Evolutionary conservation across 2,888 invertebrate species (phyloP).

Genomic region (Scaptomyza caliginosa): DNA sequence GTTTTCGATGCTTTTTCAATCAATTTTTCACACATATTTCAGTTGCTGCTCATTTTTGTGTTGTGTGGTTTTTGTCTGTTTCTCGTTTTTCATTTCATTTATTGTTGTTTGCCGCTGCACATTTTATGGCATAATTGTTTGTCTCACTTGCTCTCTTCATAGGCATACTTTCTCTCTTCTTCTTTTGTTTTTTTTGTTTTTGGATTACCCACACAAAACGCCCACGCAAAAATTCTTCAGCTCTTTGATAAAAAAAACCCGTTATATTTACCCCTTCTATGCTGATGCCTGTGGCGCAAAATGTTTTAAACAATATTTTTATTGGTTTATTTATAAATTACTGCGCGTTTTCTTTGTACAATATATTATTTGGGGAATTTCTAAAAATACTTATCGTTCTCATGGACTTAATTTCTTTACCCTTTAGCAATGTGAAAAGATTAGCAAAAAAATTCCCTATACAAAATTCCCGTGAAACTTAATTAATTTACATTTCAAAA

Average conservation of each 20-base stretch:
- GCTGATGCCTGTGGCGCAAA: slow-evolving; percentile 21
- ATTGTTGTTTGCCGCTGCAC: slow-evolving; percentile 29
- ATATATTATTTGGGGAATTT: slow-evolving; percentile 14
- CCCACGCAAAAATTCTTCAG: slow-evolving; percentile 71
- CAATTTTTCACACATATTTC: slow-evolving; percentile 51
- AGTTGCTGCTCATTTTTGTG: slow-evolving; percentile 37
- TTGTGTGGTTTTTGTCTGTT: slow-evolving; percentile 12
- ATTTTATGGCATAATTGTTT: slow-evolving; percentile 34
- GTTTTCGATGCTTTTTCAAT: slow-evolving; percentile 68
- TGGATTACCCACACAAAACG: slow-evolving; percentile 50
- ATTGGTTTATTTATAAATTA: slow-evolving; percentile 17
- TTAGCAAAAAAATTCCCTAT: neutral
- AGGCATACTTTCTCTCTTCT: neutral
- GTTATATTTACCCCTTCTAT: neutral
- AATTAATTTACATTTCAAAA: neutral
- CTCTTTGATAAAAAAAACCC: slow-evolving; percentile 37
- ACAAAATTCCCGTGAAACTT: neutral
- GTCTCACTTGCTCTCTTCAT: neutral
- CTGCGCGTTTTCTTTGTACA: slow-evolving; percentile 7
- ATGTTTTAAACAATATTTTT: slow-evolving; percentile 16
- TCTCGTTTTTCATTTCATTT: slow-evolving; percentile 13
- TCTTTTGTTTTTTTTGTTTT: slow-evolving; percentile 37
- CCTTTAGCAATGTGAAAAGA: neutral
- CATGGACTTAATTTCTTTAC: neutral
- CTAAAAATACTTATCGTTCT: slow-evolving; percentile 1